phyloP scores from a whole-genome alignment of 2,113 vertebrate genomes.

The Oreochromis aureus region DNA sequence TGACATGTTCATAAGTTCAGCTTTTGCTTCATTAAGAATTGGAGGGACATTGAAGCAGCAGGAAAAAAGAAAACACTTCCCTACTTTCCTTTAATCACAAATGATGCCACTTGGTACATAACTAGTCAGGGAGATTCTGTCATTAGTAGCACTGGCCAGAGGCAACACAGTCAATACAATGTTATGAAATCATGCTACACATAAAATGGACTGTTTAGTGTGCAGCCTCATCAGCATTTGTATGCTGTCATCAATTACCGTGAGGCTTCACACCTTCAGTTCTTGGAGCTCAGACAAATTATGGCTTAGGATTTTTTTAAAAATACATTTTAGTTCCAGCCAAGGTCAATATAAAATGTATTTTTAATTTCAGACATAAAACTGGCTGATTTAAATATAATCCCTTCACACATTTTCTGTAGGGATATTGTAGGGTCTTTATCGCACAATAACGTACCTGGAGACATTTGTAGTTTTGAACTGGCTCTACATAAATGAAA shows the following conservation, averaged over 20 bases:
- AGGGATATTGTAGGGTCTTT: neutral
- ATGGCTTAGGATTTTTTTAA: neutral
- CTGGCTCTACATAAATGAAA: neutral
- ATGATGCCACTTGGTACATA: neutral
- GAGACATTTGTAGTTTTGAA: neutral
- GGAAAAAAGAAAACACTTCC: neutral
- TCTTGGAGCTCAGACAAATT: neutral
- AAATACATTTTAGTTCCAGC: neutral
- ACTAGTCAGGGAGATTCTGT: slow-evolving; percentile 1
- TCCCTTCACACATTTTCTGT: neutral
- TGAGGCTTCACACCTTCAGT: neutral
- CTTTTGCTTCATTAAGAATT: neutral
- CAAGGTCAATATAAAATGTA: neutral
- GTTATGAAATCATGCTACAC: slow-evolving; percentile 16
- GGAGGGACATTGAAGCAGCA: neutral
- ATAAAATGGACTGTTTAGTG: neutral
- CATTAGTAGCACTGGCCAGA: slow-evolving; percentile 21
- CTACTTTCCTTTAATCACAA: neutral
- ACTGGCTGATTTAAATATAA: neutral
- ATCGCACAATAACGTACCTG: neutral
- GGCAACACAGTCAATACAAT: slow-evolving; percentile 15
- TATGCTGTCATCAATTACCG: neutral
- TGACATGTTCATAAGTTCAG: neutral
- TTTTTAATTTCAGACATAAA: neutral
- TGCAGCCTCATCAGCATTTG: neutral